Percentiles rank a stretch among this genome's conserved stretches.
phyloP scores from a whole-genome alignment of 1,140 invertebrate genomes.

The Tetramorium simillimum region DNA sequence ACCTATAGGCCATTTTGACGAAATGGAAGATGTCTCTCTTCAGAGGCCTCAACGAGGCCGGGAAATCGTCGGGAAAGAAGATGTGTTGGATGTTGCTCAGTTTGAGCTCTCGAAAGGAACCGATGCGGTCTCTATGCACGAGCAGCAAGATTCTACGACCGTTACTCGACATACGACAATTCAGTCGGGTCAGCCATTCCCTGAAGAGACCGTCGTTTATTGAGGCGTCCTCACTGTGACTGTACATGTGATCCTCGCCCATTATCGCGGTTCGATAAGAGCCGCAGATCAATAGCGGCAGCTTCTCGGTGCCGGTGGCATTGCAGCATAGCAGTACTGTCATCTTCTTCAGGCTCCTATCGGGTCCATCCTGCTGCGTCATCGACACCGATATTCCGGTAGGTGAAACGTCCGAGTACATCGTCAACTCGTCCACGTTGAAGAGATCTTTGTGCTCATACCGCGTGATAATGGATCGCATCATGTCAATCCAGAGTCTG shows the following conservation, averaged over 20 bases:
- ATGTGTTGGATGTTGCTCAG: slow-evolving; percentile 75
- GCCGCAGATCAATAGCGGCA: slow-evolving; percentile 74
- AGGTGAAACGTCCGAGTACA: slow-evolving; percentile 72
- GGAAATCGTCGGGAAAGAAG: slow-evolving; percentile 77
- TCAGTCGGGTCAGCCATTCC: slow-evolving; percentile 73
- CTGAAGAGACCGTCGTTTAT: slow-evolving; percentile 75
- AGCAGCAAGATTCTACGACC: slow-evolving; percentile 76
- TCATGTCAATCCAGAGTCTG: slow-evolving; percentile 74
- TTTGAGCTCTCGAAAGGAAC: slow-evolving; percentile 59
- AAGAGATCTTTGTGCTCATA: slow-evolving; percentile 77
- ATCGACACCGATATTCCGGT: neutral
- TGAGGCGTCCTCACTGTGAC: slow-evolving; percentile 62
- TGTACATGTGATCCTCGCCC: slow-evolving; percentile 68
- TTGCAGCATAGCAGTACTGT: slow-evolving; percentile 76
- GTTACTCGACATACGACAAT: slow-evolving; percentile 66
- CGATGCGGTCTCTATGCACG: slow-evolving; percentile 68
- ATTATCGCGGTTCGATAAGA: slow-evolving; percentile 54
- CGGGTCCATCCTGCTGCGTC: neutral
- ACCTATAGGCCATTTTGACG: slow-evolving; percentile 78
- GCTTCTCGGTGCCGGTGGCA: slow-evolving; percentile 75
- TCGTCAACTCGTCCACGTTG: slow-evolving; percentile 75
- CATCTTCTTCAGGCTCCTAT: slow-evolving; percentile 25
- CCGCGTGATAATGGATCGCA: slow-evolving; percentile 70
- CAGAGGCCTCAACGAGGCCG: slow-evolving; percentile 71
- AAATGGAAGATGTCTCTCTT: slow-evolving; percentile 76